Evolutionary conservation across 2,797 vertebrate species (phyloP).

Genomic region (Cuculus canorus): DNA sequence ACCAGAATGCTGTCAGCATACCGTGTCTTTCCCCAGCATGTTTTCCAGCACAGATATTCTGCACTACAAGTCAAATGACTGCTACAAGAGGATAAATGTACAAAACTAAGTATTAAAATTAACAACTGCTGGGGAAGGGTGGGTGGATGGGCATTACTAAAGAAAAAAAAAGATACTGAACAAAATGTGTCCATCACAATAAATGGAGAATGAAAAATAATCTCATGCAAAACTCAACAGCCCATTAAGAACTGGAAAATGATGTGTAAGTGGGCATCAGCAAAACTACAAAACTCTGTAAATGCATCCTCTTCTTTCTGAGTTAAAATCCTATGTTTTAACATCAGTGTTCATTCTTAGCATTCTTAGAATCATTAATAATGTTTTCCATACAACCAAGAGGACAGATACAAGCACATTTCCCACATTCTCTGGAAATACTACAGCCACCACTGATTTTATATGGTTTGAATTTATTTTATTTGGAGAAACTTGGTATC

Average conservation of each 20-base stretch:
- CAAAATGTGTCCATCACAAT: fast-evolving
- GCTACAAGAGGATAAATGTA: not conserved
- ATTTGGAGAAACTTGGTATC: not conserved
- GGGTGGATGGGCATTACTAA: not conserved
- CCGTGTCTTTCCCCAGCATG: not conserved
- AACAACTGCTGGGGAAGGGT: not conserved
- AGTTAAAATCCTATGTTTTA: not conserved
- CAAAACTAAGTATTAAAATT: not conserved
- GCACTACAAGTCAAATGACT: not conserved
- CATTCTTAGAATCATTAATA: not conserved
- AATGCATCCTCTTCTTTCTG: no score
- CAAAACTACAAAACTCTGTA: not conserved
- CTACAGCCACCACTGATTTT: not conserved
- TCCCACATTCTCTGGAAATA: not conserved
- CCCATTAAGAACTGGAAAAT: not conserved
- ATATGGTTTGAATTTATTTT: not conserved
- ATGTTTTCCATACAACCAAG: not conserved
- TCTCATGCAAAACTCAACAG: not conserved
- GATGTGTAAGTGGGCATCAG: not conserved
- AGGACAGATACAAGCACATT: fast-evolving
- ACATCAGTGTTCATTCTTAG: not conserved
- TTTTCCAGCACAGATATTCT: not conserved
- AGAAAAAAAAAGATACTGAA: not conserved
- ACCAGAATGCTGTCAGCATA: fast-evolving
- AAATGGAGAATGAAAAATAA: not conserved